phyloP scores from a whole-genome alignment of 2,888 invertebrate genomes.

The Serrognathus titanus region DNA sequence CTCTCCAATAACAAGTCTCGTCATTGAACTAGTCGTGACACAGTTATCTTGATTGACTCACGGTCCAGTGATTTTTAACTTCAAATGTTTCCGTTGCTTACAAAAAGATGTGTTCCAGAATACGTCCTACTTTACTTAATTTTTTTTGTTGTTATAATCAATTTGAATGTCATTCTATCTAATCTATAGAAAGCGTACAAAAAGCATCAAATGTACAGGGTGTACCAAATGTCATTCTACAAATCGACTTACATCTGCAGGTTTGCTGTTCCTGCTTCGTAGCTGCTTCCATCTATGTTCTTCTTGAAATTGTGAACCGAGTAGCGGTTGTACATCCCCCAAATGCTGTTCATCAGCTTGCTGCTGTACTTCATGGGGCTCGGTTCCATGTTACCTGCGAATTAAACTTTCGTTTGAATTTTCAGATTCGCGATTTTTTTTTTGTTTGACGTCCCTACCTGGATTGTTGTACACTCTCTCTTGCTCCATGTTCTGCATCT shows the following conservation, averaged over 20 bases:
- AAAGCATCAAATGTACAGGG: background rate
- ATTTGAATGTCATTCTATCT: too few species aligned
- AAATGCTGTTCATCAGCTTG: constrained; percentile 87
- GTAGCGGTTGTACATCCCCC: constrained; percentile 87
- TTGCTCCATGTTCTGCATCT: constrained; percentile 48
- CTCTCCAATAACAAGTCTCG: too few species aligned
- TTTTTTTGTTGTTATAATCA: too few species aligned
- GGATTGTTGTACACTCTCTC: constrained; percentile 6
- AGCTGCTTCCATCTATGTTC: constrained; percentile 58
- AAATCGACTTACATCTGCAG: constrained; percentile 30
- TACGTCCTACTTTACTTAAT: too few species aligned
- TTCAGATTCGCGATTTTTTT: constrained; percentile 8
- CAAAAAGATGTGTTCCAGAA: too few species aligned
- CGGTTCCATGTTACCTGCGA: constrained; percentile 48
- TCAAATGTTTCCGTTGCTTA: too few species aligned
- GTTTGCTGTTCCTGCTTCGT: constrained; percentile 16
- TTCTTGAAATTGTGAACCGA: constrained; percentile 86
- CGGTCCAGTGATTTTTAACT: too few species aligned
- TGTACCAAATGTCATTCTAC: background rate
- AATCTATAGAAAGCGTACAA: background rate
- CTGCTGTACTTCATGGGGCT: constrained; percentile 76
- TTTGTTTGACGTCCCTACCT: background rate
- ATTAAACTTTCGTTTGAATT: background rate
- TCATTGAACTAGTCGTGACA: too few species aligned
- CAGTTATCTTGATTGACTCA: too few species aligned